Evolutionary conservation across 2,888 invertebrate genomes (phyloP), one percentile per base, ranked within the genome.

Genomic region (Doris montereyensis): DNA sequence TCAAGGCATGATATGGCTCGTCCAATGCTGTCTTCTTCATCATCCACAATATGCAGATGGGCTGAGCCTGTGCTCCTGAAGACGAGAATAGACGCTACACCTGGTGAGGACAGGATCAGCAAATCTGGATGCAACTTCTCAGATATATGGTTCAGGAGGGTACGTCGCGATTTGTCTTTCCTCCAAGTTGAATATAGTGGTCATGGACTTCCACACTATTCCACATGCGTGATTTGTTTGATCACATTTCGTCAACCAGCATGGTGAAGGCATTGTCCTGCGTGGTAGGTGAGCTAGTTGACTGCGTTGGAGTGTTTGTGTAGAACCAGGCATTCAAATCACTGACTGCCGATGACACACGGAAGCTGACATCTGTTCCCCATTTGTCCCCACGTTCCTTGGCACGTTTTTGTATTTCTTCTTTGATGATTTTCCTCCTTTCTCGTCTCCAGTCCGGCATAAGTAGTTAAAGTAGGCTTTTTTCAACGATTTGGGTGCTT

Each of bases 301-400:
- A 60, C 60, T 60, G 60, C 60, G 60, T 21, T 60, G 60, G 67
- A 60, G 81, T 80, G 70, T 80, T 78, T 4, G 60, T 21, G 67
- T 83, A 80, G 21, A 81, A 81, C 13, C 81, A 24, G 13, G 77
- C 83, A 76, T 83, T 81, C 0, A 82, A 65, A 62, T 81, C 82
- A 57, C 83, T 83, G 0, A 83, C 67, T 35, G 81, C 81, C 8
- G 52, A 67, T 67, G 74, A 24, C 21, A 79, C 24, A 17, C 75
- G 74, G 34, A 32, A 5, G 21, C 17, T 17, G 5, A 41, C 17
- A 10, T 41, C 52, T 41, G 8, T 41, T 41, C 8, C 52, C 5
- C 8, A 10, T 70, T 28, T 70, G 70, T 70, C 70, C 21, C n/a
- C 34, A 4, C 70, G 32, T 32, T 28, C 34, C 34, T 32, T 70